Conservation (phyloP, 1,140 invertebrate species). For the Dendrolimus punctatus region DNA sequence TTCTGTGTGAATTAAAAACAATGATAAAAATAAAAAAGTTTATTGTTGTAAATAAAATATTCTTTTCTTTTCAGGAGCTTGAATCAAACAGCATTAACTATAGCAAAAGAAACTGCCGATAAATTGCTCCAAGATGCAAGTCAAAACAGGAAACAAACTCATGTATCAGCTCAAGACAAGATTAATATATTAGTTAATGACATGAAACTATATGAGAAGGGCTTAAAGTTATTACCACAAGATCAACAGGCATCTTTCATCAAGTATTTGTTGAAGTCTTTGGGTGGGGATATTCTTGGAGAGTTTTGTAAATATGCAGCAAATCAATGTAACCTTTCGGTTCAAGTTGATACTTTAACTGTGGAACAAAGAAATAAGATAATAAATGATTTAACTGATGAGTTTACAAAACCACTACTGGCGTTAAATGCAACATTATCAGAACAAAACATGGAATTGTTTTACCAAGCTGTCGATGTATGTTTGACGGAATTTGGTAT, state of each 20-base stretch:
- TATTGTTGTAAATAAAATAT: neutral
- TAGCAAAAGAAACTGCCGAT: constrained; percentile 81
- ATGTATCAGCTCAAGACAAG: constrained; percentile 86
- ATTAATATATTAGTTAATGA: constrained; percentile 83
- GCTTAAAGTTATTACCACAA: constrained; percentile 77
- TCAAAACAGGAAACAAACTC: constrained; percentile 80
- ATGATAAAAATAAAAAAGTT: too few relatives aligned
- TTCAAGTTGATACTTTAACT: constrained; percentile 72
- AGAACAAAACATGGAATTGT: constrained; percentile 81
- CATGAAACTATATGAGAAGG: constrained; percentile 89
- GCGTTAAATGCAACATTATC: constrained; percentile 77
- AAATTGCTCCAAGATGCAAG: constrained; percentile 79
- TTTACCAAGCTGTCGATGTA: constrained; percentile 80
- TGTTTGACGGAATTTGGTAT: constrained; percentile 84
- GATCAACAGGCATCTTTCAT: constrained; percentile 77
- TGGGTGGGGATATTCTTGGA: constrained; percentile 88
- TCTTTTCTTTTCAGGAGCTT: constrained; percentile 57
- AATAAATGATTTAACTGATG: constrained; percentile 76
- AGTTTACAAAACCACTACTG: constrained; percentile 75
- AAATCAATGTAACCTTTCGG: constrained; percentile 76
- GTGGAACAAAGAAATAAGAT: constrained; percentile 80
- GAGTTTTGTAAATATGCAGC: constrained; percentile 83
- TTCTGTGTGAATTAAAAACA: too few relatives aligned
- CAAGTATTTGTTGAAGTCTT: constrained; percentile 88
- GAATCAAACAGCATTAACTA: constrained; percentile 71